Evolutionary conservation across 2,888 invertebrate genomes (phyloP), one percentile per base, ranked within the genome.

Genomic region (Aproaerema taeniolella): DNA sequence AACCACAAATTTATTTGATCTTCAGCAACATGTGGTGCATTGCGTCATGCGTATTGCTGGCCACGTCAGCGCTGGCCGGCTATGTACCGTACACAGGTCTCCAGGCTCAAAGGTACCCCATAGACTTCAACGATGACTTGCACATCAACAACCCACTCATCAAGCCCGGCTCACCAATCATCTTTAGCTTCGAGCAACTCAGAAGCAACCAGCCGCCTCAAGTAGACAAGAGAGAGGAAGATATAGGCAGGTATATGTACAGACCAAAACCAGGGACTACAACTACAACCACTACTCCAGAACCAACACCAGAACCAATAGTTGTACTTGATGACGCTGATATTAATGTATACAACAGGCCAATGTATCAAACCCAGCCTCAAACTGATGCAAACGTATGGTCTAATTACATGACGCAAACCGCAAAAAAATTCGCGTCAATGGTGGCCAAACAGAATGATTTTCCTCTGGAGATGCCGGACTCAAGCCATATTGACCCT

Each of bases 201-300:
- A 56, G 61, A 41, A 51, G 41, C 7, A 59, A 65, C 30, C 63
- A 70, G 41, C 60, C 60, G 2, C 50, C 65, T 1, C 64, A 65
- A 38, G 42, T 69, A 3, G 67, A 72, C 44, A 47, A 54, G 37
- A 61, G 64, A 49, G 61, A 67, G 29, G 71, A 71, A 47, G 56
- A 62, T 38, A 44, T 68, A 9, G 58, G 59, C 29, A 55, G 53
- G 15, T 72, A 72, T 38, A 53, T 66, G 51, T 45, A 57, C 43
- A 53, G 46, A 39, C 49, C 50, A 12, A 51, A 39, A 26, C 52
- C 46, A 2, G 58, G 58, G 5, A 58, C 60, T 29, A 59, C 58
- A 8, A 46, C 55, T 3, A 50, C 46, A 16, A 49, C 59, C 11
- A 39, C 49, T 11, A 49, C 46, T 14, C 16, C 39, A 24, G 7